Evolutionary conservation across 2,888 invertebrate species (phyloP).

Genomic region (Diplolepis rosae): DNA sequence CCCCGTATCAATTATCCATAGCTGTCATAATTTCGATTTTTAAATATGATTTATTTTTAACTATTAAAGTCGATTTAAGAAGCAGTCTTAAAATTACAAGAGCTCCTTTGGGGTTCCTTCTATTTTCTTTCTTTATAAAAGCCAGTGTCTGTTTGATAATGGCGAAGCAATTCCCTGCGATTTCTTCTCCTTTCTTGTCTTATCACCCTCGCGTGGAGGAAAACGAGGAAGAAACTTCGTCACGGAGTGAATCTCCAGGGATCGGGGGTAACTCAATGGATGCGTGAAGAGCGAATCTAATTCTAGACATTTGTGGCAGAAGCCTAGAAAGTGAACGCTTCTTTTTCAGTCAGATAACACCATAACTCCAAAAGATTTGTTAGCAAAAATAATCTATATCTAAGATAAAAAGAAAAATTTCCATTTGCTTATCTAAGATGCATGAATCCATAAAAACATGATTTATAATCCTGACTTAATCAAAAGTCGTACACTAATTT

Average conservation of each 20-base stretch:
- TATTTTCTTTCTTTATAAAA: not conserved
- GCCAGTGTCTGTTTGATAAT: slow-evolving; percentile 8
- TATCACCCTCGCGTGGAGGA: slow-evolving; percentile 40
- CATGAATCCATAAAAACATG: not conserved
- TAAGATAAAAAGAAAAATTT: slow-evolving; percentile 6
- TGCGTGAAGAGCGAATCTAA: slow-evolving; percentile 52
- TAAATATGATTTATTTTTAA: no score
- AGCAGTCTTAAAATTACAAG: not conserved
- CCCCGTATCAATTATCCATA: no score
- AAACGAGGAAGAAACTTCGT: slow-evolving; percentile 45
- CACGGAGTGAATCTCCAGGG: slow-evolving; percentile 46
- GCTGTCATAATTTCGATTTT: no score
- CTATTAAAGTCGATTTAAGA: no score
- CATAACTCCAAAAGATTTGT: slow-evolving; percentile 37
- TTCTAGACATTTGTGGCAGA: slow-evolving; percentile 45
- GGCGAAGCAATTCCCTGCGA: slow-evolving; percentile 19
- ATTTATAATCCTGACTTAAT: no score
- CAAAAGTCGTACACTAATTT: no score
- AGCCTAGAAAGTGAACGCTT: slow-evolving; percentile 47
- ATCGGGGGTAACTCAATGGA: slow-evolving; percentile 40
- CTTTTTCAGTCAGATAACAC: slow-evolving; percentile 47
- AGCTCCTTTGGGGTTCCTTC: not conserved
- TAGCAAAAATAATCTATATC: slow-evolving; percentile 33
- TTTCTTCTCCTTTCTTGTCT: slow-evolving; percentile 38
- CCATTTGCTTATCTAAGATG: slow-evolving; percentile 29